Conservation (phyloP, 2,113 vertebrate genomes). For the Cyprinodon variegatus region DNA sequence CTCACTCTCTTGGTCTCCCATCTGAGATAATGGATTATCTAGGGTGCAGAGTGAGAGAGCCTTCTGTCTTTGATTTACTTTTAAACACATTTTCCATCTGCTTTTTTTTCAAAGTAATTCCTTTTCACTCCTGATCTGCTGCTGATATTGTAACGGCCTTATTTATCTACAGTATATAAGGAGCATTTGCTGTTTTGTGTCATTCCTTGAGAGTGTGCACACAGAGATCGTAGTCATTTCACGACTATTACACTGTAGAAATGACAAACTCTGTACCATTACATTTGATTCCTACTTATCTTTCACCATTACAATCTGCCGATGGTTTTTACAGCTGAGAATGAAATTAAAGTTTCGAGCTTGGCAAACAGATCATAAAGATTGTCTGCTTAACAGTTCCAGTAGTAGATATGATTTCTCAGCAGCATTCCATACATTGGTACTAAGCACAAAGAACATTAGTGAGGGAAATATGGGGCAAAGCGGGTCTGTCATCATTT, state of each 20-base stretch:
- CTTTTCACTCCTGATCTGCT: constrained; percentile 31
- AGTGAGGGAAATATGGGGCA: not conserved
- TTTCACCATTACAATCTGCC: constrained; percentile 16
- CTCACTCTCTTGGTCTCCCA: constrained; percentile 26
- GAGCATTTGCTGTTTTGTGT: constrained; percentile 37
- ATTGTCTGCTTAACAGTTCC: constrained; percentile 37
- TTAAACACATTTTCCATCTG: constrained; percentile 37
- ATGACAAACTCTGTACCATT: constrained; percentile 19
- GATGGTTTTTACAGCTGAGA: constrained; percentile 26
- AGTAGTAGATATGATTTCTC: constrained; percentile 9
- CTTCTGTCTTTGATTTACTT: constrained; percentile 55
- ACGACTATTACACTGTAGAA: constrained; percentile 28
- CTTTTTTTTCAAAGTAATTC: constrained; percentile 36
- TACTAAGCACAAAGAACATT: not conserved
- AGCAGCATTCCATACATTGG: constrained; percentile 2
- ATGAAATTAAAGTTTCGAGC: constrained; percentile 40
- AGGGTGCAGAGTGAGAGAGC: constrained; percentile 37
- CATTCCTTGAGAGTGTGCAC: constrained; percentile 15
- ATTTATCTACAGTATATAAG: constrained; percentile 41
- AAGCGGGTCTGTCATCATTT: not conserved
- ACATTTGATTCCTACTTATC: constrained; percentile 42
- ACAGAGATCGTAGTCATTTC: constrained; percentile 31
- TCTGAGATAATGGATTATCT: constrained; percentile 61
- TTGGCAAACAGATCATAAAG: constrained; percentile 16
- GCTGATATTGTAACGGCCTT: constrained; percentile 44